Evolutionary conservation across 1,140 invertebrate species (phyloP).

Genomic region (Marisa cornuarietis): DNA sequence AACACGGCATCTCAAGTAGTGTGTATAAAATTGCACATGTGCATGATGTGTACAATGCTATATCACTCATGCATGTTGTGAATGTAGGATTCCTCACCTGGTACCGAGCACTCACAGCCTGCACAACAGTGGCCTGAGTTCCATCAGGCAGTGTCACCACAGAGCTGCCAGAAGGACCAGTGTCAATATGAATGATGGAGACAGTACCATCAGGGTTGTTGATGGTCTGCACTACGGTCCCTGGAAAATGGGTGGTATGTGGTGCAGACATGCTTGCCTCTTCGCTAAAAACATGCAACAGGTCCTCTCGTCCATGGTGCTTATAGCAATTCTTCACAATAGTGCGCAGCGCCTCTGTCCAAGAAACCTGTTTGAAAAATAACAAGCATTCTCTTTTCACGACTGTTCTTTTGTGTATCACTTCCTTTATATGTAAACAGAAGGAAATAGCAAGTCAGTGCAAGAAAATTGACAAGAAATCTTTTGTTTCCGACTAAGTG

Average conservation of each 20-base stretch:
- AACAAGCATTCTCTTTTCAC: background rate
- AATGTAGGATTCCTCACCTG: conserved; percentile 12
- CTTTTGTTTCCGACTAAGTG: too few species aligned
- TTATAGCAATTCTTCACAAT: conserved; percentile 99
- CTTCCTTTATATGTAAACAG: too few species aligned
- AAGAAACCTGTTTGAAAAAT: conserved; percentile 82
- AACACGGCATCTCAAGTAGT: too few species aligned
- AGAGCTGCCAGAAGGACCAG: conserved; percentile 73
- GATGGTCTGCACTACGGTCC: conserved; percentile 92
- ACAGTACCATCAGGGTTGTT: conserved; percentile 96
- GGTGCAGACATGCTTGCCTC: conserved; percentile 67
- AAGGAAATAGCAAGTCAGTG: too few species aligned
- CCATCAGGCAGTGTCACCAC: conserved; percentile 95
- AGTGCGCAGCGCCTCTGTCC: conserved; percentile 96
- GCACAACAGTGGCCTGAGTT: conserved; percentile 92
- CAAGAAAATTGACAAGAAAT: too few species aligned
- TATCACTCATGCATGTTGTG: too few species aligned
- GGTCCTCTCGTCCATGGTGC: conserved; percentile 94
- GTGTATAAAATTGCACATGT: too few species aligned
- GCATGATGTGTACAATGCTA: too few species aligned
- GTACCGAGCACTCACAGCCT: conserved; percentile 74
- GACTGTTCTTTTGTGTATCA: too few species aligned
- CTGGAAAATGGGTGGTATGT: conserved; percentile 37
- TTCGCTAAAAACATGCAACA: conserved; percentile 92
- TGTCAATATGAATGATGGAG: conserved; percentile 95